These are phyloP conservation scores for Pangasius djambal DNA, from an alignment of 2,797 vertebrate genomes.

Conservation along the genomic window DNA sequence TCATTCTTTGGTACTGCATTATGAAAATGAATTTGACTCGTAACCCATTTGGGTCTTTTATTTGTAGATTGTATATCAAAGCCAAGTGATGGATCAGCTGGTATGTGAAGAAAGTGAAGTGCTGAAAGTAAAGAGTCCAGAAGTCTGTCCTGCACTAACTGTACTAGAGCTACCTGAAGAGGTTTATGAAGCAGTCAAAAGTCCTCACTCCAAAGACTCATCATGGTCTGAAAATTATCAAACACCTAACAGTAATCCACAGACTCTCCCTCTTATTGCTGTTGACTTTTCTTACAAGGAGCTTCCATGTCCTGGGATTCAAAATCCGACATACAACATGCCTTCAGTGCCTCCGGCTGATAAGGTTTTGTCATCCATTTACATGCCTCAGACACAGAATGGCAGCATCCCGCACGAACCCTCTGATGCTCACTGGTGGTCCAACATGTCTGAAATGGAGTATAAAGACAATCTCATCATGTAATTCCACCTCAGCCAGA, in stretches of 20 bases:
- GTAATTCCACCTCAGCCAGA: background rate
- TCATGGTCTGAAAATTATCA: background rate
- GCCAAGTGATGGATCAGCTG: slow-evolving; percentile 25
- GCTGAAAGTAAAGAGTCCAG: slow-evolving; percentile 3
- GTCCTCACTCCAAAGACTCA: background rate
- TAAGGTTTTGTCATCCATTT: background rate
- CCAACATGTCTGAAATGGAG: background rate
- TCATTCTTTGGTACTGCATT: background rate
- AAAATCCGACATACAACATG: slow-evolving; percentile 49
- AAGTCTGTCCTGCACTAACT: background rate
- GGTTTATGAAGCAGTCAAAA: background rate
- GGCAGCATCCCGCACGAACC: background rate
- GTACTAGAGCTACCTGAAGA: background rate
- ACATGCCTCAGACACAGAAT: slow-evolving; percentile 32
- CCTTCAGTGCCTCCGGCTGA: background rate
- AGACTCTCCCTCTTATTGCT: background rate
- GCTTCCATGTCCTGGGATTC: slow-evolving; percentile 3
- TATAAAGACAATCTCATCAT: background rate
- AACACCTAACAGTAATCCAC: background rate
- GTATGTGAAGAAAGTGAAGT: slow-evolving; percentile 32
- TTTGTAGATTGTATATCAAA: slow-evolving; percentile 37
- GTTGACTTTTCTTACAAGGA: background rate
- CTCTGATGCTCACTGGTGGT: background rate
- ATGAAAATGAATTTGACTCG: background rate
- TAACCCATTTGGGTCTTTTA: background rate